Evolutionary conservation across 2,113 vertebrate species (phyloP).

Genomic region (Nannobrachium achirus): DNA sequence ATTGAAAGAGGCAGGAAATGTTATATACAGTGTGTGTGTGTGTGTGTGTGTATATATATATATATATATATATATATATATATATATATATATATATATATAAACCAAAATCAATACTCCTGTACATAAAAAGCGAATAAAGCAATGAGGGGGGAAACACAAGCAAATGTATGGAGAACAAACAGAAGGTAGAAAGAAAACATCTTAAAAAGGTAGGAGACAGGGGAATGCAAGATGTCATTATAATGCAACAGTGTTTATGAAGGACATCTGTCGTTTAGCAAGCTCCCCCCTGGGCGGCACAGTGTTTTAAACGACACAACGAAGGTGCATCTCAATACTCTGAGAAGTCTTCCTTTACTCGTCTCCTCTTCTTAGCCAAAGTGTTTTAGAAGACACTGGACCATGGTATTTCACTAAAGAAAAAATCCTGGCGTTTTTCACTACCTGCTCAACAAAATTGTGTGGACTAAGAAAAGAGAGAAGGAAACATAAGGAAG

Average conservation of each 20-base stretch:
- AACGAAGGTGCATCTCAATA: background rate
- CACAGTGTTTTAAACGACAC: background rate
- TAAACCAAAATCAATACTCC: too few species aligned
- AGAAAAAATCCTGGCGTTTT: constrained; percentile 35
- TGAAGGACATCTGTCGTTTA: constrained; percentile 10
- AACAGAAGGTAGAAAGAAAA: too few species aligned
- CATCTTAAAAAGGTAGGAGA: background rate
- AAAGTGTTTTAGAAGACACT: background rate
- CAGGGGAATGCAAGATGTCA: constrained; percentile 23
- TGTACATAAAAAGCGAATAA: constrained; percentile 18
- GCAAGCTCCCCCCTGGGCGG: constrained; percentile 8
- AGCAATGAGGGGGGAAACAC: constrained; percentile 21
- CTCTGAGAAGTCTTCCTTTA: background rate
- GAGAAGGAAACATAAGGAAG: background rate
- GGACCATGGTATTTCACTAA: background rate
- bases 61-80: too few species aligned
- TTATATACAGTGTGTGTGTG: too few species aligned
- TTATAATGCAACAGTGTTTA: constrained; percentile 6
- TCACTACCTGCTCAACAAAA: background rate
- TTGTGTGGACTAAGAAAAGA: constrained; percentile 15
- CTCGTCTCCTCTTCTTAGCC: background rate
- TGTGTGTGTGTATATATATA: too few species aligned
- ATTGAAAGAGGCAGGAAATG: constrained; percentile 37
- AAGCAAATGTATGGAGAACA: background rate
- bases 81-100: too few species aligned